Base-by-base conservation (phyloP, 1,140 invertebrate genomes). In the Camponotus floridanus region DNA sequence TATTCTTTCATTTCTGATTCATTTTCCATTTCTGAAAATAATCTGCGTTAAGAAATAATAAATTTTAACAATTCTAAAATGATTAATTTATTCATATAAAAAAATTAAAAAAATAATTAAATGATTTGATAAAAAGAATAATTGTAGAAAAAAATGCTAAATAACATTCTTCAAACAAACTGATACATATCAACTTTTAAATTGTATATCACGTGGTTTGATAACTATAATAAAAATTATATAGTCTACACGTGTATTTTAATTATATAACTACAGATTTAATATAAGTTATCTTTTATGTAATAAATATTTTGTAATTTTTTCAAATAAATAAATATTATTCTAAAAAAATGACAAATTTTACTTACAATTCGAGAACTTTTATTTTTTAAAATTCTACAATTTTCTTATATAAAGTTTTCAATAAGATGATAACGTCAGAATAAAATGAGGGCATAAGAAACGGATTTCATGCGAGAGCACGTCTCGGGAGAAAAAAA, bases 31-130 rank as follows among this genome's bases (percentile, higher is more conserved):
- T 26, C 26, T n/a, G 9, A 80, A 70, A 26, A 42, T 31, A 80
- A 6, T 5, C 0, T 13, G 8, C 45, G 33, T 6, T 2, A 15
- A 9, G 3, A 70, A 70, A 57, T 39, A 39, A 8, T 15, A 21
- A 57, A 8, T n/a, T 70, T 80, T 57, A 70, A 80, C 18, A 70
- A 79, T 79, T 26, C 11, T 48, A 51, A 79, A 68, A 36, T 68
- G 33, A 15, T 51, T 62, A 18, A 51, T 51, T 3, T 15, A 18
- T 45, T 31, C 8, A n/a, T 2, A 68, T 51, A 51, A 26, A 13
- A 55, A 79, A 79, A 74, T 18, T 7, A 1, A 36, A 39, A 15
- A 55, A 21, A 79, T 67, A 67, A 65, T 55, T 78, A 13, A 3
- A 11, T 64, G 18, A 76, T 62, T 11, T 64, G 9, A 45, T 15